Conservation (phyloP, 2,797 vertebrate genomes). For the Leptodactylus fallax region DNA sequence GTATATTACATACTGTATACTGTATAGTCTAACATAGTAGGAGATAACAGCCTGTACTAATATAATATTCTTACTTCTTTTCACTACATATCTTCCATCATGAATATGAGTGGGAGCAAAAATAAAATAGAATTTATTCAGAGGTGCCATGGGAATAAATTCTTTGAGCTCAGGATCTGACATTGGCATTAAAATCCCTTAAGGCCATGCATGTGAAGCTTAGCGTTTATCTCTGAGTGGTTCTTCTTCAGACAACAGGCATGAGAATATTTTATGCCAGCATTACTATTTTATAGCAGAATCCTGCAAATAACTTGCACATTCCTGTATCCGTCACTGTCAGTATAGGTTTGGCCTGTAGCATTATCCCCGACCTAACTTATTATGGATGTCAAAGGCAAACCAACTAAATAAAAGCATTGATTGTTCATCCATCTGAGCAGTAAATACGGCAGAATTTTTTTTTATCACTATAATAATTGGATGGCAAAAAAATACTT, state of each 20-base stretch:
- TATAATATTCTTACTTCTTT: neutral
- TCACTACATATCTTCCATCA: neutral
- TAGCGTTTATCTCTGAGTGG: slow-evolving; percentile 11
- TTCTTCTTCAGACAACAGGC: neutral
- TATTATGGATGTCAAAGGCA: neutral
- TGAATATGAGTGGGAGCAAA: neutral
- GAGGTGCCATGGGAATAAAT: neutral
- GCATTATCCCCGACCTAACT: neutral
- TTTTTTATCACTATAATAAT: neutral
- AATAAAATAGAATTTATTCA: slow-evolving; percentile 25
- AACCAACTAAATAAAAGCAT: neutral
- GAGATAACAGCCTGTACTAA: neutral
- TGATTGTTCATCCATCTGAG: neutral
- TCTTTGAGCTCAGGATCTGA: slow-evolving; percentile 9
- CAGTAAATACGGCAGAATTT: neutral
- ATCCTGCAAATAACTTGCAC: neutral
- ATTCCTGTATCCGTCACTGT: neutral
- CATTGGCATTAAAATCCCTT: slow-evolving; percentile 24
- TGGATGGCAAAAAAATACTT: neutral
- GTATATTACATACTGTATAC: neutral
- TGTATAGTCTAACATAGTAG: neutral
- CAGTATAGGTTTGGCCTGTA: neutral
- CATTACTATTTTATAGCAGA: slow-evolving; percentile 12
- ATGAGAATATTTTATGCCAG: slow-evolving; percentile 28
- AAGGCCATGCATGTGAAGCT: slow-evolving; percentile 3